Conservation (phyloP, 2,113 vertebrate genomes). For the Ameiurus melas region DNA sequence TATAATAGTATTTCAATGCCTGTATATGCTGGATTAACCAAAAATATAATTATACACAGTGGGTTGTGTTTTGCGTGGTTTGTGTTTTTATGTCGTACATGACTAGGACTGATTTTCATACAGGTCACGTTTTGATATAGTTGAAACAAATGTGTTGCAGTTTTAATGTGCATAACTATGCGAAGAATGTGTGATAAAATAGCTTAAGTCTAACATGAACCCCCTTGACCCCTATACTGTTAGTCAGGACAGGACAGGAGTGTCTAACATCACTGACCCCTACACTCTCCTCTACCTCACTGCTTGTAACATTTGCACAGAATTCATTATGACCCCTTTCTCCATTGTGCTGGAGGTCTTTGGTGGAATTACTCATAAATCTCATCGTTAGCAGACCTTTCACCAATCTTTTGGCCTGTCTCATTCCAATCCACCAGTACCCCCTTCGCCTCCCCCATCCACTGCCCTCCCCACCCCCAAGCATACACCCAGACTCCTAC, state of each 20-base stretch:
- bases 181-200: conserved; percentile 31
- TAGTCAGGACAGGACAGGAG: conserved; percentile 31
- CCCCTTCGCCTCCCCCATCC: not conserved
- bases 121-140: not conserved
- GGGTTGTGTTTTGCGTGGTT: conserved; percentile 12
- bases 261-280: conserved; percentile 47
- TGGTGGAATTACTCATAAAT: conserved; percentile 69
- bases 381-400: conserved; percentile 61
- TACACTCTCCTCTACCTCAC: conserved; percentile 65
- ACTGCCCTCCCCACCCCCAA: not conserved
- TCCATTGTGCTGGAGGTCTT: conserved; percentile 63
- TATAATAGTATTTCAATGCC: not conserved
- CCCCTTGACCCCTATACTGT: conserved; percentile 35
- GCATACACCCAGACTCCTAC: conserved; percentile 13
- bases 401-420: conserved; percentile 58
- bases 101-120: conserved; percentile 17
- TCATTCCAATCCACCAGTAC: conserved; percentile 29
- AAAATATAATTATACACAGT: not conserved
- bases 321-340: conserved; percentile 68
- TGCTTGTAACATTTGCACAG: conserved; percentile 63
- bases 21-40: not conserved
- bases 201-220: conserved; percentile 32
- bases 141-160: conserved; percentile 5
- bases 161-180: conserved; percentile 33
- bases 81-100: conserved; percentile 8